Conservation (phyloP, 2,888 invertebrate genomes). For the Nomada hirtipes region DNA sequence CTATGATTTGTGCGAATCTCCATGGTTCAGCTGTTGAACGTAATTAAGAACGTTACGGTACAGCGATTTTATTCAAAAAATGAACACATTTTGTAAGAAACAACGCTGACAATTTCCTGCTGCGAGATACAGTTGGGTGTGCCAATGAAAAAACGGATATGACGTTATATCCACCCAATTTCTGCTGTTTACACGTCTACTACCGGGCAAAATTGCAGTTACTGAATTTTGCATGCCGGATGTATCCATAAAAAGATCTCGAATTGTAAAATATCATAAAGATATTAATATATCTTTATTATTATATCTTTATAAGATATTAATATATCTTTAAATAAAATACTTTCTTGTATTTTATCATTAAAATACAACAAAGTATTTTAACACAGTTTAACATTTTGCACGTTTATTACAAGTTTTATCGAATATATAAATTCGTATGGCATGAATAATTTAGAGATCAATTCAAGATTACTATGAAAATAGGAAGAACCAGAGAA, state of each 20-base stretch:
- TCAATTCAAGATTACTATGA: too few relatives aligned
- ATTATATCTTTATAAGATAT: too few relatives aligned
- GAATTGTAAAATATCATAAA: neutral
- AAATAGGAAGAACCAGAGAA: too few relatives aligned
- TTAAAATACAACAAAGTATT: neutral
- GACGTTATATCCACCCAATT: slow-evolving; percentile 47
- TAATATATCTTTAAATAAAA: too few relatives aligned
- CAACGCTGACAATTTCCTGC: slow-evolving; percentile 63
- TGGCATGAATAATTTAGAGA: too few relatives aligned
- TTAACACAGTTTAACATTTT: neutral
- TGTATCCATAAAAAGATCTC: too few relatives aligned
- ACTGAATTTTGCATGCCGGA: neutral
- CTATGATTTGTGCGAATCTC: slow-evolving; percentile 47
- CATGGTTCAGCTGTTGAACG: slow-evolving; percentile 34
- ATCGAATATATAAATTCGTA: neutral
- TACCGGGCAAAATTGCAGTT: slow-evolving; percentile 5
- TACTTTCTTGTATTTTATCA: too few relatives aligned
- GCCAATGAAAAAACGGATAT: slow-evolving; percentile 61
- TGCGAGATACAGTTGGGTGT: slow-evolving; percentile 54
- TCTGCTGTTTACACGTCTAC: neutral
- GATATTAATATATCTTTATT: neutral
- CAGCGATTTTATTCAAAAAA: slow-evolving; percentile 67
- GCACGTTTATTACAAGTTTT: neutral
- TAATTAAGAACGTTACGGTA: slow-evolving; percentile 64
- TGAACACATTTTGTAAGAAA: slow-evolving; percentile 61